Evolutionary conservation across 2,797 vertebrate genomes (phyloP).

Genomic region (Dromococcyx pavoninus): DNA sequence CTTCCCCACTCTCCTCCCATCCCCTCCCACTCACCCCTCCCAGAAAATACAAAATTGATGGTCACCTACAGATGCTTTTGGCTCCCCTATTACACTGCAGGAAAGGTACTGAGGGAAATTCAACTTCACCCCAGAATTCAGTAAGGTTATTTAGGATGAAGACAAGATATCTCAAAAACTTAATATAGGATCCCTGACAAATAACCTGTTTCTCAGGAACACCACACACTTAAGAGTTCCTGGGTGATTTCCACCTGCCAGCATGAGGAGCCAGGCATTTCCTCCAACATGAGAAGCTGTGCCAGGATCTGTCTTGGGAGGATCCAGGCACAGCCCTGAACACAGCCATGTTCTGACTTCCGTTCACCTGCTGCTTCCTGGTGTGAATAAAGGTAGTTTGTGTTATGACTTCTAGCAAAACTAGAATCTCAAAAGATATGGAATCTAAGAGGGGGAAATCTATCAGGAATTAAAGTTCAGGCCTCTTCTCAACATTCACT

Average conservation of each 20-base stretch:
- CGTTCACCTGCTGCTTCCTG: background rate
- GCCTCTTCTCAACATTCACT: background rate
- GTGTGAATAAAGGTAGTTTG: background rate
- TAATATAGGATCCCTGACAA: background rate
- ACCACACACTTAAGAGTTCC: background rate
- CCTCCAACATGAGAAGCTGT: fast-evolving
- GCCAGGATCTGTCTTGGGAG: background rate
- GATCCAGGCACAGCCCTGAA: background rate
- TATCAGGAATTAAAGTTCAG: background rate
- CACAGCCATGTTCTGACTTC: fast-evolving
- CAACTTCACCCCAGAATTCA: background rate
- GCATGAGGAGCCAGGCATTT: background rate
- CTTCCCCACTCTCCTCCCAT: no score
- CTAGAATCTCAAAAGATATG: background rate
- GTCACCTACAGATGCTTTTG: background rate
- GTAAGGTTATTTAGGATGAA: background rate
- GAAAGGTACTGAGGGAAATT: background rate
- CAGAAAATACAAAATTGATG: fast-evolving
- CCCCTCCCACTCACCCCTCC: fast-evolving
- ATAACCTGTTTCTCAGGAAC: background rate
- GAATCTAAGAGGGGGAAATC: background rate
- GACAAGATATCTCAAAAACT: background rate
- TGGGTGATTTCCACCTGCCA: background rate
- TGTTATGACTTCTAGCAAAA: background rate
- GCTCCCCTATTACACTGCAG: background rate